Percentiles rank a stretch among this genome's conserved stretches.
These are phyloP conservation scores for Numenius phaeopus DNA, from an alignment of 2,797 vertebrate species.

Conservation along the genomic window DNA sequence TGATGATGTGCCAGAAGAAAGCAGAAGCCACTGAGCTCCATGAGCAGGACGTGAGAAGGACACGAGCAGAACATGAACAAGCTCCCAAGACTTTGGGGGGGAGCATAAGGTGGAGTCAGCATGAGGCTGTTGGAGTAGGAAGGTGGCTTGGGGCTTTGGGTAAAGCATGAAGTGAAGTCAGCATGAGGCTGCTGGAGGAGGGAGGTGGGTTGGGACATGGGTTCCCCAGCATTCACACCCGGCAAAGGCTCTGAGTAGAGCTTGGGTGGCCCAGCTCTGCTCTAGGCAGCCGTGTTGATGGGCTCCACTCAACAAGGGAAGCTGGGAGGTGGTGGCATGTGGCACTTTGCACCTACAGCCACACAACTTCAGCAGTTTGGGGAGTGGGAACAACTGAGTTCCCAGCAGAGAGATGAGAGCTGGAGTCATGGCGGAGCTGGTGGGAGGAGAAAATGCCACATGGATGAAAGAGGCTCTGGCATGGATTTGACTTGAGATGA, in stretches of 20 bases:
- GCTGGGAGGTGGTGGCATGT: neutral
- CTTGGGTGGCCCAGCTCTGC: fast-evolving
- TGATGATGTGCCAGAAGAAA: too few relatives aligned
- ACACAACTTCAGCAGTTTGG: fast-evolving
- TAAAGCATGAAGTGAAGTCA: neutral
- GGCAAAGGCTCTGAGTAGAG: neutral
- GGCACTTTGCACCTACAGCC: neutral
- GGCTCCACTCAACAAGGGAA: neutral
- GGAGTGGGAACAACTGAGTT: neutral
- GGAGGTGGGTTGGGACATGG: neutral
- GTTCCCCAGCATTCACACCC: neutral
- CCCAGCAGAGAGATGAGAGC: neutral
- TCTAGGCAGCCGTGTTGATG: neutral
- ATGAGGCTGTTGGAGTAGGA: neutral
- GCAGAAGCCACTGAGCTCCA: neutral
- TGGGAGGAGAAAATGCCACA: neutral
- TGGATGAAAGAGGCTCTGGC: neutral
- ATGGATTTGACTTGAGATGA: neutral
- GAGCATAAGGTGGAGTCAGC: neutral
- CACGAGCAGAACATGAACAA: neutral
- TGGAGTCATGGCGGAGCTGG: neutral
- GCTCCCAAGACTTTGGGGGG: neutral
- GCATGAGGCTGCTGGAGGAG: neutral
- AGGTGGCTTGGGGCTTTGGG: neutral
- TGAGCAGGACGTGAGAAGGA: neutral